Conservation (phyloP, 2,888 invertebrate species). For the Lapara coniferarum region DNA sequence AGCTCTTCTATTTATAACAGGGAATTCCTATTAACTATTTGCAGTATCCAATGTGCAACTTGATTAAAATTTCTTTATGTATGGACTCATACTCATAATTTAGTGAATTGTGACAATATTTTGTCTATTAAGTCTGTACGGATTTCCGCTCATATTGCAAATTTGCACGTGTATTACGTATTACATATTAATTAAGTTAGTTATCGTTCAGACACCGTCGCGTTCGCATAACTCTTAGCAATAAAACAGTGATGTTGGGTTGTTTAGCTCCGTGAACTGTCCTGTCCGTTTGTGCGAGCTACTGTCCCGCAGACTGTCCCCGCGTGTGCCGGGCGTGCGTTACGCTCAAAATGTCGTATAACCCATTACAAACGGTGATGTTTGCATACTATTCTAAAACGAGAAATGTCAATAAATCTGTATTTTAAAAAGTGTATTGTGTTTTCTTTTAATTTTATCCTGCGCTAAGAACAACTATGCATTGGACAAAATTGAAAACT, state of each 20-base stretch:
- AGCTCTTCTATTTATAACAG: background rate
- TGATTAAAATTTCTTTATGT: background rate
- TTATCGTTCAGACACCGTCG: too few species aligned
- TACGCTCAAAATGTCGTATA: conserved; percentile 77
- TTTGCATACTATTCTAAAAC: conserved; percentile 79
- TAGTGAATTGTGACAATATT: too few species aligned
- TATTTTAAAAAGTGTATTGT: conserved; percentile 73
- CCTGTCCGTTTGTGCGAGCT: background rate
- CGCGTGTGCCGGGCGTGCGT: conserved; percentile 13
- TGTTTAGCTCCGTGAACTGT: background rate
- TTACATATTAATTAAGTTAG: too few species aligned
- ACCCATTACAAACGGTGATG: conserved; percentile 69
- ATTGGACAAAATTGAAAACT: too few species aligned
- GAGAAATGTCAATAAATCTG: conserved; percentile 82
- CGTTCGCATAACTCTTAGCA: too few species aligned
- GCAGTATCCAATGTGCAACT: too few species aligned
- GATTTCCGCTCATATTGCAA: too few species aligned
- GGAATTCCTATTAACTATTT: too few species aligned
- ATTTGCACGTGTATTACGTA: too few species aligned
- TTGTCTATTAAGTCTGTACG: too few species aligned
- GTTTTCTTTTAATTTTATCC: conserved; percentile 30
- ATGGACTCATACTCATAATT: too few species aligned
- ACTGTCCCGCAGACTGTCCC: background rate
- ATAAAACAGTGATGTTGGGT: too few species aligned
- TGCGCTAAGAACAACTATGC: background rate